phyloP scores from a whole-genome alignment of 2,113 vertebrate species.

The Syngnathus floridae region DNA sequence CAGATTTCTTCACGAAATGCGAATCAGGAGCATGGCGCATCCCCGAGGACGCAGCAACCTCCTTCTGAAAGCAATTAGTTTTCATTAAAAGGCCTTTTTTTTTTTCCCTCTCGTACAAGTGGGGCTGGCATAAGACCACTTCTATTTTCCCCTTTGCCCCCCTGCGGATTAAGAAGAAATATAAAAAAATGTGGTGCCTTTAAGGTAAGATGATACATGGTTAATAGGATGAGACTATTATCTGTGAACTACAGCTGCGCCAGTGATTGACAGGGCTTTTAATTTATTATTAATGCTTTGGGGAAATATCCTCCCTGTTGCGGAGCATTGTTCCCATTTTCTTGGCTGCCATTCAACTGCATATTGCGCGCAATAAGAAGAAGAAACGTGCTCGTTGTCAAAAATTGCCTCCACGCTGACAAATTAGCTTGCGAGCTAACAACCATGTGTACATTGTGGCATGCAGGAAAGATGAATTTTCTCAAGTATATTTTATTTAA shows the following conservation, averaged over 20 bases:
- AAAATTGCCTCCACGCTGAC: not conserved
- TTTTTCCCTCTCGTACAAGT: not conserved
- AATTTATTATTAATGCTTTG: slow-evolving; percentile 59
- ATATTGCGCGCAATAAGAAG: slow-evolving; percentile 42
- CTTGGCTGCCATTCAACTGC: slow-evolving; percentile 10
- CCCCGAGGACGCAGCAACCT: slow-evolving; percentile 23
- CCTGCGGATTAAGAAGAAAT: slow-evolving; percentile 6
- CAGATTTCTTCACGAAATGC: slow-evolving; percentile 23
- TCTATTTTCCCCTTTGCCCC: slow-evolving; percentile 2
- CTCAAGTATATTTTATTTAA: not conserved
- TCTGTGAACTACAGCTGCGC: slow-evolving; percentile 47
- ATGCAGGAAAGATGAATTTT: not conserved
- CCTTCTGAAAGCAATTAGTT: slow-evolving; percentile 37
- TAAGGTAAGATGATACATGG: slow-evolving; percentile 30
- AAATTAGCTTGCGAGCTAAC: not conserved
- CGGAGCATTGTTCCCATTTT: slow-evolving; percentile 40
- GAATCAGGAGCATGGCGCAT: slow-evolving; percentile 20
- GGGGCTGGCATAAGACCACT: slow-evolving; percentile 7
- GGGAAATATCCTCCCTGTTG: slow-evolving; percentile 40
- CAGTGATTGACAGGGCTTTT: slow-evolving; percentile 52
- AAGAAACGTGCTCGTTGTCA: slow-evolving; percentile 13
- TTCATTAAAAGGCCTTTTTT: slow-evolving; percentile 15
- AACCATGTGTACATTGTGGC: not conserved
- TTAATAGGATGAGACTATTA: slow-evolving; percentile 43
- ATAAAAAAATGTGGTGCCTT: slow-evolving; percentile 5